These are phyloP conservation scores for Thalpophila matura DNA, from an alignment of 2,888 invertebrate genomes.

Conservation along the genomic window DNA sequence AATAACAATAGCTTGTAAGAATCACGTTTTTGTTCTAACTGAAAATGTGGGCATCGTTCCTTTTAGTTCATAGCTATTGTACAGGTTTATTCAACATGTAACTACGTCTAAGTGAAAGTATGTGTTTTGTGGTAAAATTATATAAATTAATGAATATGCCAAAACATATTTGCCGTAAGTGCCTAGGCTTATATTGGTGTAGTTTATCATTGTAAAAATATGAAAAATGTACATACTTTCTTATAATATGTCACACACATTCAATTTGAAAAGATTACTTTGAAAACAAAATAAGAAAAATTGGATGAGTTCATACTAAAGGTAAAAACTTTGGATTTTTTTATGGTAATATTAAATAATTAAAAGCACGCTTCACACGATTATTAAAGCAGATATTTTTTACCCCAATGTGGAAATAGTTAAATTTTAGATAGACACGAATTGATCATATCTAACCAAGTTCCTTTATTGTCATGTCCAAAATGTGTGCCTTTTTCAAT, in stretches of 20 bases:
- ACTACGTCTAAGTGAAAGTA: constrained; percentile 50
- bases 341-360: constrained; percentile 26
- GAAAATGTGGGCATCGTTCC: constrained; percentile 62
- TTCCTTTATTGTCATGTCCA: constrained; percentile 71
- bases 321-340: constrained; percentile 19
- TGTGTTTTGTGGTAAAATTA: constrained; percentile 62
- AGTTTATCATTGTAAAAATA: constrained; percentile 60
- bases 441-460: constrained; percentile 68
- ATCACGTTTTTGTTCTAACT: constrained; percentile 61
- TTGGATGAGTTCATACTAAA: constrained; percentile 22
- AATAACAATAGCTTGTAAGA: constrained; percentile 59
- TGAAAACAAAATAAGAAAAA: constrained; percentile 31
- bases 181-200: constrained; percentile 81
- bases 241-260: constrained; percentile 46
- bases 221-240: constrained; percentile 58
- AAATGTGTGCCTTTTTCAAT: constrained; percentile 74
- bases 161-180: constrained; percentile 84
- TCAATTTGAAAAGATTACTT: constrained; percentile 25
- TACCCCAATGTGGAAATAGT: constrained; percentile 25
- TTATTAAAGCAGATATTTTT: constrained; percentile 35
- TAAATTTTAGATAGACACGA: constrained; percentile 46
- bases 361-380: constrained; percentile 23
- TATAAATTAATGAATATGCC: constrained; percentile 70
- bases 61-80: constrained; percentile 64
- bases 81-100: constrained; percentile 59